Evolutionary conservation across 1,140 invertebrate genomes (phyloP).

Genomic region (Ceratosolen fusciceps): DNA sequence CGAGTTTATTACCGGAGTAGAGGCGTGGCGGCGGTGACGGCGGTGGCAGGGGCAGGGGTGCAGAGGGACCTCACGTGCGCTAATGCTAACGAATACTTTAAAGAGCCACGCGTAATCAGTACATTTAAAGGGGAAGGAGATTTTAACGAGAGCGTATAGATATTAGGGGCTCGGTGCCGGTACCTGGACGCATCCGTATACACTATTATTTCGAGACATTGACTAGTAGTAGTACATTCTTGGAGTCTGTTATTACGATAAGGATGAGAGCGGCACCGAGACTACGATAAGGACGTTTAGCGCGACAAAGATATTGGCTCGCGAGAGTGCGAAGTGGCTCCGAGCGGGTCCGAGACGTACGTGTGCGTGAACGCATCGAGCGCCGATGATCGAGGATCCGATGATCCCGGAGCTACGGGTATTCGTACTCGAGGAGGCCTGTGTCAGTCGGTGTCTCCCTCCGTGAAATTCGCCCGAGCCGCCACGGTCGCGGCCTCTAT

Average conservation of each 20-base stretch:
- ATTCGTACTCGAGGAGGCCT: too few relatives aligned
- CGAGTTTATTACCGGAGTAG: too few relatives aligned
- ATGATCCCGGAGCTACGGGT: conserved; percentile 37
- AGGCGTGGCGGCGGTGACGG: too few relatives aligned
- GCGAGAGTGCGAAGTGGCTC: not conserved
- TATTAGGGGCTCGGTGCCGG: not conserved
- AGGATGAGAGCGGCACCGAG: not conserved
- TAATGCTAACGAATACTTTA: not conserved
- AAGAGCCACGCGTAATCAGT: not conserved
- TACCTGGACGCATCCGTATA: conserved; percentile 1
- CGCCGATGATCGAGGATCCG: conserved; percentile 58
- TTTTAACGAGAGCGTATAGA: not conserved
- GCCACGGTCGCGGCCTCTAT: too few relatives aligned
- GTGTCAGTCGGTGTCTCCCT: not conserved
- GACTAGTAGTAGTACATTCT: conserved; percentile 9
- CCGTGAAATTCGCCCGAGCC: not conserved
- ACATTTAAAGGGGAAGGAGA: not conserved
- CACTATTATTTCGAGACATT: conserved; percentile 51
- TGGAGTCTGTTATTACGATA: not conserved
- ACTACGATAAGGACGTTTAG: not conserved
- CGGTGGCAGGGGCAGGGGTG: too few relatives aligned
- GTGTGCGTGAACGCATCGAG: conserved; percentile 36
- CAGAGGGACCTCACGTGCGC: not conserved
- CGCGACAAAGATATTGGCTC: not conserved
- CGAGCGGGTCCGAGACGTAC: conserved; percentile 52